A percentile compares a stretch with the other conserved stretches of the same genome.
phyloP scores from a whole-genome alignment of 1,140 invertebrate species.

The Zaprionus africanus region DNA sequence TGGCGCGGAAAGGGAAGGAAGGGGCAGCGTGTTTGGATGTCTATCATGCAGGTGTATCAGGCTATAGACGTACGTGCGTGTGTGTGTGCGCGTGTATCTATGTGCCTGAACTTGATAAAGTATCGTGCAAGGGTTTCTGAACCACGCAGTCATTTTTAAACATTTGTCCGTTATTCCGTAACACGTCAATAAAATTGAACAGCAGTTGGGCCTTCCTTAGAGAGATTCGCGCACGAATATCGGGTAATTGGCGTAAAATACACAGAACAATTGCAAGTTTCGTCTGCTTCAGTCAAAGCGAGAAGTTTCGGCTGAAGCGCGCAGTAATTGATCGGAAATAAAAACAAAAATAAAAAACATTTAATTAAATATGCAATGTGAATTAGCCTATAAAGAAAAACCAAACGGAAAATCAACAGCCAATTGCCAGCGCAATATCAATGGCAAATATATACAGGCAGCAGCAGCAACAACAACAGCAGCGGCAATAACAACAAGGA shows the following conservation, averaged over 20 bases:
- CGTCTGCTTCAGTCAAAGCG: not conserved
- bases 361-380: slow-evolving; percentile 71
- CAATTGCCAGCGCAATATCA: slow-evolving; percentile 61
- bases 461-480: slow-evolving; percentile 12
- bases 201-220: not conserved
- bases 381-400: slow-evolving; percentile 54
- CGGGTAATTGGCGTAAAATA: not conserved
- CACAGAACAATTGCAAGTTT: not conserved
- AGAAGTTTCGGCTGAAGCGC: slow-evolving; percentile 11
- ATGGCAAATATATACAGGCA: slow-evolving; percentile 64
- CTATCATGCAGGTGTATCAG: slow-evolving; percentile 35
- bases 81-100: slow-evolving; percentile 16
- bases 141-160: slow-evolving; percentile 15
- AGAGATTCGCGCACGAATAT: not conserved
- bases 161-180: not conserved
- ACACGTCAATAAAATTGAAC: not conserved
- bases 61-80: slow-evolving; percentile 23
- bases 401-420: slow-evolving; percentile 54
- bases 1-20: not conserved
- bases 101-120: slow-evolving; percentile 40
- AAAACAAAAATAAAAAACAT: slow-evolving; percentile 46
- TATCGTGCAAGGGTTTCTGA: slow-evolving; percentile 13
- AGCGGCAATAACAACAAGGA: not conserved
- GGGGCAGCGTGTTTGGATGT: slow-evolving; percentile 6
- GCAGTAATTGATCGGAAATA: slow-evolving; percentile 49